A percentile compares a stretch with the other conserved stretches of the same genome.
Evolutionary conservation across 2,113 vertebrate genomes (phyloP).

Genomic region (Tautogolabrus adspersus): DNA sequence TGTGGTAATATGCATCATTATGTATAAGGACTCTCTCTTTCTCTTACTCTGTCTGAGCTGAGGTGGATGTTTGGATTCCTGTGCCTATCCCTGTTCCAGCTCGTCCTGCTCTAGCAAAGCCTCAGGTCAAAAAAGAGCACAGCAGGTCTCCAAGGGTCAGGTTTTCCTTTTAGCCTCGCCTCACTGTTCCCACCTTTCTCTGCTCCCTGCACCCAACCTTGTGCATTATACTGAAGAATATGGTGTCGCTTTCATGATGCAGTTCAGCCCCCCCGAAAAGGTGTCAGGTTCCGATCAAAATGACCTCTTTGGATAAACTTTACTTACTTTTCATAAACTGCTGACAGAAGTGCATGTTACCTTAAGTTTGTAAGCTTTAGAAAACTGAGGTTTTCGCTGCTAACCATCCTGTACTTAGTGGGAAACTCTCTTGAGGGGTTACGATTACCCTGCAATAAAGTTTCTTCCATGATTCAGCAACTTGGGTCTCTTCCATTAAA

Average conservation of each 20-base stretch:
- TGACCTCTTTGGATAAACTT: background rate
- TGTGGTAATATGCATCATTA: constrained; percentile 22
- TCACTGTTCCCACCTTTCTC: background rate
- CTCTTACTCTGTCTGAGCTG: constrained; percentile 16
- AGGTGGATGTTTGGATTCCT: constrained; percentile 52
- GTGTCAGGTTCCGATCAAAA: background rate
- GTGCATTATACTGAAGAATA: background rate
- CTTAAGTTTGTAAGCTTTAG: background rate
- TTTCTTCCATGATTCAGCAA: constrained; percentile 38
- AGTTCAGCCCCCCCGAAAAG: background rate
- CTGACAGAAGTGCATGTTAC: constrained; percentile 16
- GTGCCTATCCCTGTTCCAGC: constrained; percentile 13
- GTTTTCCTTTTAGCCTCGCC: constrained; percentile 28
- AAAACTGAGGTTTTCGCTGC: constrained; percentile 29
- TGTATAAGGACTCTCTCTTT: constrained; percentile 8
- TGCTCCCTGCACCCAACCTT: background rate
- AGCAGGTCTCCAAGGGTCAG: constrained; percentile 15
- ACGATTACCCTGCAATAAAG: constrained; percentile 26
- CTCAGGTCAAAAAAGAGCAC: constrained; percentile 27
- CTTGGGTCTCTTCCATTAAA: constrained; percentile 35
- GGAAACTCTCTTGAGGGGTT: constrained; percentile 3
- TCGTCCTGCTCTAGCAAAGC: constrained; percentile 16
- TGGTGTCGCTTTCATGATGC: background rate
- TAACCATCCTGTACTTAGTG: constrained; percentile 31
- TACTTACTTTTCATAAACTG: background rate